A percentile compares a stretch with the other conserved stretches of the same genome.
Evolutionary conservation across 2,797 vertebrate species (phyloP).

Genomic region (Nyctibius grandis): DNA sequence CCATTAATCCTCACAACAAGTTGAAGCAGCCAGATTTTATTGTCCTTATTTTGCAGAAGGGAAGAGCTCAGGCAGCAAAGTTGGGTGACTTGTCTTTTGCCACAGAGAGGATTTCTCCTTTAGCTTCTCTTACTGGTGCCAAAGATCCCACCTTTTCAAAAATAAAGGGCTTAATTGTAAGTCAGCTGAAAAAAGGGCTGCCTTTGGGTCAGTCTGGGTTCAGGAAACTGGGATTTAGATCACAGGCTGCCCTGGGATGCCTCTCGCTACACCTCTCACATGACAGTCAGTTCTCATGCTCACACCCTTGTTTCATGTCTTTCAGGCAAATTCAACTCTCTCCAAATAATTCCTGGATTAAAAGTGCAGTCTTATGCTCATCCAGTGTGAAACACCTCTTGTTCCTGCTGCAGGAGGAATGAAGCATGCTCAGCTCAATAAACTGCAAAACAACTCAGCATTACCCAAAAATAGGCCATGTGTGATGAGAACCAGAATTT

Average conservation of each 20-base stretch:
- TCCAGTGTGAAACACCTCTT: neutral
- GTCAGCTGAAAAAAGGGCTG: neutral
- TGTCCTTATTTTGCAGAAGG: neutral
- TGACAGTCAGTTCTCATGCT: neutral
- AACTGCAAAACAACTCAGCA: neutral
- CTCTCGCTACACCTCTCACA: neutral
- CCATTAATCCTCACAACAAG: conserved; percentile 19
- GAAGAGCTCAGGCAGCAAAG: neutral
- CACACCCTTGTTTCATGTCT: neutral
- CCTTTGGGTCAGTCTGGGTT: neutral
- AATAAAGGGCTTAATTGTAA: neutral
- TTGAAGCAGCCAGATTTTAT: neutral
- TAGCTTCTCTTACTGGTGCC: neutral
- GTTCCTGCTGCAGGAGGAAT: neutral
- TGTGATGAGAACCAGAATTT: neutral
- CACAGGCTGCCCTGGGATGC: neutral
- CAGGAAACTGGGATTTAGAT: neutral
- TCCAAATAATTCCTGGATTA: conserved; percentile 16
- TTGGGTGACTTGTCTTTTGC: neutral
- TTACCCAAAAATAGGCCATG: neutral
- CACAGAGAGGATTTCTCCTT: neutral
- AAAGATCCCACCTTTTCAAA: neutral
- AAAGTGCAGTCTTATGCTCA: conserved; percentile 4
- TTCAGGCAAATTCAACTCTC: neutral
- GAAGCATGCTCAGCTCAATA: neutral